Conservation (phyloP, 2,888 invertebrate species). For the Lochmaea crataegi region DNA sequence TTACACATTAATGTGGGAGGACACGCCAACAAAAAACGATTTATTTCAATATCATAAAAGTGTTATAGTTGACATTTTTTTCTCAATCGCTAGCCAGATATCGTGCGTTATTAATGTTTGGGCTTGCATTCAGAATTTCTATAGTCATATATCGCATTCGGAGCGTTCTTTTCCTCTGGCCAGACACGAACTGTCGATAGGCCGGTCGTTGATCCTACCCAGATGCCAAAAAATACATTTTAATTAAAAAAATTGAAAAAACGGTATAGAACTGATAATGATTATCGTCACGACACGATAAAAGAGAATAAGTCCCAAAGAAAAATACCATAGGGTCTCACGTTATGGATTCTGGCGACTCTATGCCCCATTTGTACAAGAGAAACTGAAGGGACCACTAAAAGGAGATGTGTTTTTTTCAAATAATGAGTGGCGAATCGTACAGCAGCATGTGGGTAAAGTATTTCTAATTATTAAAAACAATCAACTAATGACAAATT, state of each 20-base stretch:
- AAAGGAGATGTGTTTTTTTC: no score
- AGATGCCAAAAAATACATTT: background rate
- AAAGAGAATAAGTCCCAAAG: no score
- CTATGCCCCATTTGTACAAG: no score
- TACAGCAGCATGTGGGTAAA: no score
- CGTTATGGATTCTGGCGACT: no score
- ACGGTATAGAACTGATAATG: no score
- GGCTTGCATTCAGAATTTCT: constrained; percentile 36
- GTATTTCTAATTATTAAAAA: no score
- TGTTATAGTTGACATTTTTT: constrained; percentile 38
- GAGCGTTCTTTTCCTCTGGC: constrained; percentile 27
- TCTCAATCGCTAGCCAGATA: constrained; percentile 36
- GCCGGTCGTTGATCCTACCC: constrained; percentile 1
- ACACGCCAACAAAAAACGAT: constrained; percentile 17
- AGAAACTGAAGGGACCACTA: no score
- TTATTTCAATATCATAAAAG: constrained; percentile 37
- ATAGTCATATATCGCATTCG: constrained; percentile 37
- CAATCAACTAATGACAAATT: no score
- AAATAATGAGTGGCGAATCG: no score
- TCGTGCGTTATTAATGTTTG: constrained; percentile 40
- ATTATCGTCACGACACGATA: no score
- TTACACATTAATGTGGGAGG: constrained; percentile 25
- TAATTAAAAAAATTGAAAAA: background rate
- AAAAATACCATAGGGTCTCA: no score
- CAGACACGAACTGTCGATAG: constrained; percentile 26